Evolutionary conservation across 2,888 invertebrate genomes (phyloP).

Genomic region (Operophtera brumata): DNA sequence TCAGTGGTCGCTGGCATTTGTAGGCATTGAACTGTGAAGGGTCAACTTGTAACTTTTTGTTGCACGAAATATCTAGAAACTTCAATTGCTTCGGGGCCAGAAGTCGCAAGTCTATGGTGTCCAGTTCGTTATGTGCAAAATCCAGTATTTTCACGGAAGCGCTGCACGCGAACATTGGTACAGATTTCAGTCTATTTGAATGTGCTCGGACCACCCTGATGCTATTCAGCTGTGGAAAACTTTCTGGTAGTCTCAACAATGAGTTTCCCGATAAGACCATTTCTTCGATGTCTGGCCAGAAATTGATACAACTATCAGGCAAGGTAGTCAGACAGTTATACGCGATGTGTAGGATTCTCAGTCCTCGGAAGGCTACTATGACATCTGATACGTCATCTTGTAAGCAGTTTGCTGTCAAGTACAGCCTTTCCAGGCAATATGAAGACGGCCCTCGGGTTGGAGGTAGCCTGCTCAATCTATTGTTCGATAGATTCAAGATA

Average conservation of each 20-base stretch:
- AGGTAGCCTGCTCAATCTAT: slow-evolving; percentile 86
- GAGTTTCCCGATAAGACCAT: slow-evolving; percentile 91
- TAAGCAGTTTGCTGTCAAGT: slow-evolving; percentile 88
- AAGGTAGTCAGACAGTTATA: slow-evolving; percentile 88
- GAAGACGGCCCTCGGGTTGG: slow-evolving; percentile 82
- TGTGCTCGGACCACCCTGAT: slow-evolving; percentile 89
- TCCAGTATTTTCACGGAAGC: slow-evolving; percentile 88
- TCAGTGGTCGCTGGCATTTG: slow-evolving; percentile 89
- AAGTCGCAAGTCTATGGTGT: slow-evolving; percentile 87
- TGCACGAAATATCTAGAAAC: slow-evolving; percentile 92
- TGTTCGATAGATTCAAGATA: slow-evolving; percentile 89
- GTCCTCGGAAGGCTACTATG: slow-evolving; percentile 82
- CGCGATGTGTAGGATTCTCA: slow-evolving; percentile 87
- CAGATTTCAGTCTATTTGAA: slow-evolving; percentile 87
- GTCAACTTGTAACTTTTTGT: slow-evolving; percentile 90
- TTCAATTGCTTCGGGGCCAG: slow-evolving; percentile 91
- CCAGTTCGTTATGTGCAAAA: slow-evolving; percentile 91
- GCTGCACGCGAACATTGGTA: slow-evolving; percentile 88
- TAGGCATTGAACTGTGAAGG: slow-evolving; percentile 90
- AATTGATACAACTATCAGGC: slow-evolving; percentile 86
- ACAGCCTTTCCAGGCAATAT: slow-evolving; percentile 83
- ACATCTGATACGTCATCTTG: slow-evolving; percentile 85
- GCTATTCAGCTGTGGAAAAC: slow-evolving; percentile 85
- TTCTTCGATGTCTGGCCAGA: slow-evolving; percentile 91
- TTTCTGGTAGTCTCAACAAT: slow-evolving; percentile 87